These are phyloP conservation scores for Tromatobia lineatoria DNA, from an alignment of 2,888 invertebrate species.

Conservation along the genomic window DNA sequence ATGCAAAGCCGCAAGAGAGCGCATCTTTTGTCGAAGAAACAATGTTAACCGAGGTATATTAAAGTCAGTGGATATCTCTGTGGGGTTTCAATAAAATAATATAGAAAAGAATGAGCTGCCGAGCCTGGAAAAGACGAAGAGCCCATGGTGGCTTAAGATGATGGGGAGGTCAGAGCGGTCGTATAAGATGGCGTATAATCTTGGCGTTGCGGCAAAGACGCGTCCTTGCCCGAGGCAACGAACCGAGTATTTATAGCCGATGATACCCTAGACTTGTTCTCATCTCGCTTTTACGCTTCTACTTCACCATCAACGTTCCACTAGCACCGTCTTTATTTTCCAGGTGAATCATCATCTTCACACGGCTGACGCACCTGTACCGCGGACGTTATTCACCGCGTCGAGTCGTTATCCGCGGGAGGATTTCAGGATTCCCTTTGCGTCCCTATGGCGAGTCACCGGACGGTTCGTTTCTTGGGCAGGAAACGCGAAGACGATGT, in stretches of 20 bases:
- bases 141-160: neutral
- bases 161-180: constrained; percentile 34
- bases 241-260: constrained; percentile 84
- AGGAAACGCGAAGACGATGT: neutral
- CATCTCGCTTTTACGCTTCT: constrained; percentile 63
- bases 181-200: constrained; percentile 60
- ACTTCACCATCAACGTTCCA: constrained; percentile 53
- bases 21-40: neutral
- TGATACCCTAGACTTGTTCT: constrained; percentile 81
- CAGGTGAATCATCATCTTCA: constrained; percentile 77
- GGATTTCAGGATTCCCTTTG: constrained; percentile 12
- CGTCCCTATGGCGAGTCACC: neutral
- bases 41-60: neutral
- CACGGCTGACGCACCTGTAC: constrained; percentile 71
- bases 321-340: constrained; percentile 59
- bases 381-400: constrained; percentile 63
- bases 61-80: neutral
- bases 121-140: neutral
- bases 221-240: constrained; percentile 84
- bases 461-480: neutral
- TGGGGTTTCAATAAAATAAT: neutral
- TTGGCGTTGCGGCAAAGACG: constrained; percentile 68
- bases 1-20: neutral
- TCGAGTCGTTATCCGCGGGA: neutral
- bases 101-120: neutral